A percentile compares a stretch with the other conserved stretches of the same genome.
phyloP scores from a whole-genome alignment of 2,888 invertebrate genomes.

The Theristus sp. region DNA sequence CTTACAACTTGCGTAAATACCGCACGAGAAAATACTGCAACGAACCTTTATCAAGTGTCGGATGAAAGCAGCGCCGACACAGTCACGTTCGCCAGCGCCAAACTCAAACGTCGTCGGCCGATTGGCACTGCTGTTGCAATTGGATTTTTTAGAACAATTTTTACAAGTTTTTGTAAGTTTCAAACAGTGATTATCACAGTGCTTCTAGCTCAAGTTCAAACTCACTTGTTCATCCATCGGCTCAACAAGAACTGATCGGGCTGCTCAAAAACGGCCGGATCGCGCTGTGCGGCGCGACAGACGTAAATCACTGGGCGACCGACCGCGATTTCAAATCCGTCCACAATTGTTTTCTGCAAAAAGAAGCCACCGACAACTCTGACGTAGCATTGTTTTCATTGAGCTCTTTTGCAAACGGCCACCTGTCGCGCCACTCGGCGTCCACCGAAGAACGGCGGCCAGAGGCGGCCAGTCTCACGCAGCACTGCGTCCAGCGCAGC shows the following conservation, averaged over 20 bases:
- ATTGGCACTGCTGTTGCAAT: neutral
- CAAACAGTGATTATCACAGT: no score
- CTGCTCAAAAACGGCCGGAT: slow-evolving; percentile 19
- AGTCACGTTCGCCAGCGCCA: neutral
- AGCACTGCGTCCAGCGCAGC: slow-evolving; percentile 14
- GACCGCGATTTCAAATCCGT: slow-evolving; percentile 18
- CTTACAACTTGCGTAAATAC: no score
- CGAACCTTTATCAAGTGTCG: neutral
- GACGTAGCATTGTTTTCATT: no score
- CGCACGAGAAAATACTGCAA: no score
- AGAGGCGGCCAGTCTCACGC: slow-evolving; percentile 21
- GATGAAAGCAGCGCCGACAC: neutral
- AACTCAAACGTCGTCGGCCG: neutral
- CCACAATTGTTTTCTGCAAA: slow-evolving; percentile 8
- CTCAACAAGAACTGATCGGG: slow-evolving; percentile 21
- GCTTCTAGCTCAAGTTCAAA: no score
- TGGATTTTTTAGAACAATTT: neutral
- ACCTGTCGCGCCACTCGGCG: slow-evolving; percentile 21
- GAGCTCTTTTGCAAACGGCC: no score
- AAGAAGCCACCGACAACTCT: no score
- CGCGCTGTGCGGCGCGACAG: slow-evolving; percentile 22
- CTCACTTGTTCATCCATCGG: slow-evolving; percentile 16
- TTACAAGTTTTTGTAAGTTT: no score
- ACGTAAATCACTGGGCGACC: slow-evolving; percentile 19
- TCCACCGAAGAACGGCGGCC: slow-evolving; percentile 27